A percentile compares a stretch with the other conserved stretches of the same genome.
Evolutionary conservation across 2,888 invertebrate species (phyloP).

Genomic region (Drosophila crucigera): DNA sequence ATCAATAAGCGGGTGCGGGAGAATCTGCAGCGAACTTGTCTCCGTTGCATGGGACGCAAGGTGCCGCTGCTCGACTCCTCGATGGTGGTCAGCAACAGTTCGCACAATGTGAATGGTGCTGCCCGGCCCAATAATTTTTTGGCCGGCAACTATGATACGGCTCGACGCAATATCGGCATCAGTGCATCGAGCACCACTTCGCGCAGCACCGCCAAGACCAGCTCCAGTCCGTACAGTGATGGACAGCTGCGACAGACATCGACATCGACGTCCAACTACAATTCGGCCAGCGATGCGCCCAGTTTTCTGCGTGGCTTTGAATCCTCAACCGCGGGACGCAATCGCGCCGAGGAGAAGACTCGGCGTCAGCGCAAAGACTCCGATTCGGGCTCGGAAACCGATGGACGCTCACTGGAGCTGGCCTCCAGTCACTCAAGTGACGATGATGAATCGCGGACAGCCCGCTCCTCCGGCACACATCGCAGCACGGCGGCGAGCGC

Average conservation of each 20-base stretch:
- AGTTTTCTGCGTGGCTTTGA: conserved; percentile 88
- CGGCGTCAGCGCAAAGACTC: conserved; percentile 87
- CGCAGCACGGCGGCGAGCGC: conserved; percentile 85
- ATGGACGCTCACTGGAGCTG: conserved; percentile 93
- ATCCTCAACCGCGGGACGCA: conserved; percentile 77
- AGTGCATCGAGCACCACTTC: conserved; percentile 98
- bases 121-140: conserved; percentile 83
- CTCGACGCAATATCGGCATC: conserved; percentile 93
- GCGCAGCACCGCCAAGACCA: conserved; percentile 96
- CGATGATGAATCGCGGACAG: conserved; percentile 89
- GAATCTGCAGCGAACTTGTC: conserved; percentile 87
- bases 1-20: conserved; percentile 94
- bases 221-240: conserved; percentile 96
- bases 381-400: conserved; percentile 93
- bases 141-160: conserved; percentile 86
- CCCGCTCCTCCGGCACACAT: conserved; percentile 84
- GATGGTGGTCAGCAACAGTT: conserved; percentile 90
- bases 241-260: conserved; percentile 93
- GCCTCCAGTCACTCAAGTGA: conserved; percentile 98
- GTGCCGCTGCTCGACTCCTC: conserved; percentile 92
- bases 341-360: conserved; percentile 81
- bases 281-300: conserved; percentile 92
- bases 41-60: conserved; percentile 92
- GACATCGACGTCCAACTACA: conserved; percentile 95
- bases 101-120: conserved; percentile 89